Percentiles rank a stretch among this genome's conserved stretches.
Evolutionary conservation across 2,113 vertebrate genomes (phyloP).

Genomic region (Etheostoma cragini): DNA sequence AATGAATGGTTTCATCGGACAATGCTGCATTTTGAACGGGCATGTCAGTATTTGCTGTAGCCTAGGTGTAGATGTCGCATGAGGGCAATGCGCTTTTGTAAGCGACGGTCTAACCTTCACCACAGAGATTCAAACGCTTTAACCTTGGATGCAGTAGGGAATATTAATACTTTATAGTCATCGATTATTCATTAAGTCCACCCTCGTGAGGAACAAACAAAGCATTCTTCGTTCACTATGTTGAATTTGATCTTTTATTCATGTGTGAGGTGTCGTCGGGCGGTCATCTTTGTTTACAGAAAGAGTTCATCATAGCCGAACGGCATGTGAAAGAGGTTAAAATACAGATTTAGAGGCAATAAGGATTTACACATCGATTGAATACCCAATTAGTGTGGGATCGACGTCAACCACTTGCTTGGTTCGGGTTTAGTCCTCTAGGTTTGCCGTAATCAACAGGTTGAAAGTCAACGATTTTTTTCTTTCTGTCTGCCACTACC

Average conservation of each 20-base stretch:
- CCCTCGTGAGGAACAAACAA: slow-evolving; percentile 50
- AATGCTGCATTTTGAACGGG: slow-evolving; percentile 79
- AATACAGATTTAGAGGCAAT: slow-evolving; percentile 45
- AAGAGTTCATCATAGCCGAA: slow-evolving; percentile 75
- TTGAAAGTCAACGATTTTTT: slow-evolving; percentile 82
- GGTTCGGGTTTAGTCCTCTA: slow-evolving; percentile 65
- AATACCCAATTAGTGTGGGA: slow-evolving; percentile 62
- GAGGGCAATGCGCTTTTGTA: slow-evolving; percentile 83
- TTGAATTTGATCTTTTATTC: slow-evolving; percentile 79
- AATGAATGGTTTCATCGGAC: slow-evolving; percentile 75
- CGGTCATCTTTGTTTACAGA: slow-evolving; percentile 83
- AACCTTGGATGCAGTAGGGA: slow-evolving; percentile 81
- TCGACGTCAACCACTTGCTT: slow-evolving; percentile 68
- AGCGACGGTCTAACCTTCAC: slow-evolving; percentile 80
- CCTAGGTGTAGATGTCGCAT: slow-evolving; percentile 83
- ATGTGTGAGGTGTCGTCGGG: slow-evolving; percentile 77
- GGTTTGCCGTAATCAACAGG: slow-evolving; percentile 86
- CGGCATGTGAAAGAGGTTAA: slow-evolving; percentile 73
- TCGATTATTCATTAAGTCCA: slow-evolving; percentile 76
- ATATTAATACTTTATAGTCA: slow-evolving; percentile 82
- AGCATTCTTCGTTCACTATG: slow-evolving; percentile 67
- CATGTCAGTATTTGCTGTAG: slow-evolving; percentile 76
- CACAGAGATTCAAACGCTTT: slow-evolving; percentile 75
- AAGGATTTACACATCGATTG: slow-evolving; percentile 59
- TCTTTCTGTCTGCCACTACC: slow-evolving; percentile 65